phyloP scores from a whole-genome alignment of 2,888 invertebrate genomes.

The Dascillus cervinus region DNA sequence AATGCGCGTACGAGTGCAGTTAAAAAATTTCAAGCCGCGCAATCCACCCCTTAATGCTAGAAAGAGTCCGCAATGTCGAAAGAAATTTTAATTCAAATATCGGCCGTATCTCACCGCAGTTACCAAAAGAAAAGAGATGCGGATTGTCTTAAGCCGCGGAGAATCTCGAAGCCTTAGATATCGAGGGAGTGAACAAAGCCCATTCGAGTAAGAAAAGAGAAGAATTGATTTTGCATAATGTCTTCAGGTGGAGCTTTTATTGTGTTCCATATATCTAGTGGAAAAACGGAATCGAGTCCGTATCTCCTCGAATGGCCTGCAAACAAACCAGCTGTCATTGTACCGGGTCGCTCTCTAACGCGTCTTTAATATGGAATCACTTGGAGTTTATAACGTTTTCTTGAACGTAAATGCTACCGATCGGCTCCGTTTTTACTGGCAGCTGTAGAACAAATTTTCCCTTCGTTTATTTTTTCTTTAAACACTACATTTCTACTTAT shows the following conservation, averaged over 20 bases:
- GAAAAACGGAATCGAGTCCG: conserved; percentile 32
- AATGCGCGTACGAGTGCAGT: too few relatives aligned
- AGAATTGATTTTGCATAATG: conserved; percentile 48
- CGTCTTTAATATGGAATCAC: conserved; percentile 36
- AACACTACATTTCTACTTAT: too few relatives aligned
- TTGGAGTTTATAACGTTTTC: conserved; percentile 19
- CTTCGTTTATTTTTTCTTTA: too few relatives aligned
- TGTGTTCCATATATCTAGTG: conserved; percentile 43
- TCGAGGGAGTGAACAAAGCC: conserved; percentile 37
- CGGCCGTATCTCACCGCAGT: conserved; percentile 17
- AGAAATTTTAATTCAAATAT: conserved; percentile 16
- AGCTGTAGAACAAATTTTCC: too few relatives aligned
- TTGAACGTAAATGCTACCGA: too few relatives aligned
- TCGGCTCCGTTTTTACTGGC: conserved; percentile 2
- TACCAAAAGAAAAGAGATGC: conserved; percentile 21
- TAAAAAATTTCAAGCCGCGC: background rate
- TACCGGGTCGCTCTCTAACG: conserved; percentile 34
- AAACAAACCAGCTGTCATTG: conserved; percentile 42
- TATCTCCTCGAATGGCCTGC: conserved; percentile 39
- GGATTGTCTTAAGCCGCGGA: conserved; percentile 36
- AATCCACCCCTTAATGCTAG: background rate
- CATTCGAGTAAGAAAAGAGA: conserved; percentile 27
- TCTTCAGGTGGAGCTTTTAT: conserved; percentile 45
- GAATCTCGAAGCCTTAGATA: conserved; percentile 35
- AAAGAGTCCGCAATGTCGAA: background rate